phyloP scores from a whole-genome alignment of 2,113 vertebrate genomes.

The Nansenia antarctica region DNA sequence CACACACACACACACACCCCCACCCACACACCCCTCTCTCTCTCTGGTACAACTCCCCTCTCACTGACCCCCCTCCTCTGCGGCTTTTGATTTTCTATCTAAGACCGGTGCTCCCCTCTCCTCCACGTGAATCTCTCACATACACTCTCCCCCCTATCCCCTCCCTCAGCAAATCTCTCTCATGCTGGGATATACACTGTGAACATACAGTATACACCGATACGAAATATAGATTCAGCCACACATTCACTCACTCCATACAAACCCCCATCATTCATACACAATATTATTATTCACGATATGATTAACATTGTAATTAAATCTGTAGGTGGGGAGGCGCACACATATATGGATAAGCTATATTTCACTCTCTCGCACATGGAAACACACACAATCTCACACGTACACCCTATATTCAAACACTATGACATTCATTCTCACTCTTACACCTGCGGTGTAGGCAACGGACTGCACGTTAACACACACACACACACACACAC shows the following conservation, averaged over 20 bases:
- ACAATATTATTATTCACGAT: not conserved
- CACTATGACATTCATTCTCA: not conserved
- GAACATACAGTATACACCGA: not conserved
- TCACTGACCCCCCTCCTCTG: conserved; percentile 4
- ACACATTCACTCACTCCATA: not conserved
- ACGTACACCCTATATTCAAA: not conserved
- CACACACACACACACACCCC: conserved; percentile 1
- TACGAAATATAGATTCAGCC: not conserved
- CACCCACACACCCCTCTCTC: not conserved
- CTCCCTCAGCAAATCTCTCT: not conserved
- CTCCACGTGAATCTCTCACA: not conserved
- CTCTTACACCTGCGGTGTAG: too few species aligned
- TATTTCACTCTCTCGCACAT: too few species aligned
- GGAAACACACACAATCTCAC: not conserved
- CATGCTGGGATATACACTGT: not conserved
- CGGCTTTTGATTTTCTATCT: not conserved
- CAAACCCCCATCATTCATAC: not conserved
- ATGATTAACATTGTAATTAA: too few species aligned
- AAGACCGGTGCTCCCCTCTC: not conserved
- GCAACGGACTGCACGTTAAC: too few species aligned
- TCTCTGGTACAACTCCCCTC: not conserved
- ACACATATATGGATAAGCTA: too few species aligned
- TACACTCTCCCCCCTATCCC: too few species aligned
- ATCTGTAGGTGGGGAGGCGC: too few species aligned
- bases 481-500: not conserved